A percentile compares a stretch with the other conserved stretches of the same genome.
These are phyloP conservation scores for Asteroscopus sphinx DNA, from an alignment of 2,888 invertebrate genomes.

Conservation along the genomic window DNA sequence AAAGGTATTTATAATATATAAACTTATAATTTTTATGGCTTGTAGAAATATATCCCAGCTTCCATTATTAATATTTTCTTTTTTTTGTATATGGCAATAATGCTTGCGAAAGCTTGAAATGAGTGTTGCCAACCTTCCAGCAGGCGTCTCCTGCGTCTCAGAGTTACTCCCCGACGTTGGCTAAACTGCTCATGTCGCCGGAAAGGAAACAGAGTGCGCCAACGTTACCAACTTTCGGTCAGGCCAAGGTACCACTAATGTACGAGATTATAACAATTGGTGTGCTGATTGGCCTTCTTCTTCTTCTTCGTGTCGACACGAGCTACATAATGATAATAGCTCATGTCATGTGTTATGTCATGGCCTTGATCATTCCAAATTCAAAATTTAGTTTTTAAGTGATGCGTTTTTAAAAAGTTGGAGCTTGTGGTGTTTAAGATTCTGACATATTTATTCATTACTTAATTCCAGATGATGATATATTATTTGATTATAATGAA, in stretches of 20 bases:
- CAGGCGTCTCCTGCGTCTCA: slow-evolving; percentile 89
- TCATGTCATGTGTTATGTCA: too few relatives aligned
- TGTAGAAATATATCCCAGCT: slow-evolving; percentile 61
- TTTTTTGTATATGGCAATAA: slow-evolving; percentile 63
- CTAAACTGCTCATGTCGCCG: slow-evolving; percentile 93
- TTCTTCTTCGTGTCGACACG: too few relatives aligned
- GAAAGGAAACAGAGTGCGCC: slow-evolving; percentile 85
- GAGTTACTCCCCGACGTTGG: slow-evolving; percentile 95
- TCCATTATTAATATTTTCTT: slow-evolving; percentile 61
- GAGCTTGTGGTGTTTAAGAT: slow-evolving; percentile 38
- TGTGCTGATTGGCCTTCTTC: slow-evolving; percentile 87
- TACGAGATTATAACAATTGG: slow-evolving; percentile 80
- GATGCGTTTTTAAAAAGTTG: slow-evolving; percentile 64
- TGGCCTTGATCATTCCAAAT: slow-evolving; percentile 86
- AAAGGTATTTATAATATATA: slow-evolving; percentile 84
- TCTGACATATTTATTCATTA: slow-evolving; percentile 27
- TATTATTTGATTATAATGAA: too few relatives aligned
- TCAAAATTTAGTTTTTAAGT: slow-evolving; percentile 87
- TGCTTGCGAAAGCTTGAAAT: slow-evolving; percentile 79
- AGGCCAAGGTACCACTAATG: slow-evolving; percentile 88
- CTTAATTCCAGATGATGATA: too few relatives aligned
- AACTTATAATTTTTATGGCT: slow-evolving; percentile 41
- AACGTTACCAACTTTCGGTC: slow-evolving; percentile 86
- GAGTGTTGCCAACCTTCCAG: slow-evolving; percentile 89
- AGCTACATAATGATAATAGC: too few relatives aligned